Percentiles rank a stretch among this genome's conserved stretches.
Conservation (phyloP, 30 jellyfish, hydroid and myxozoan genomes). For the Chironex yamaguchii region DNA sequence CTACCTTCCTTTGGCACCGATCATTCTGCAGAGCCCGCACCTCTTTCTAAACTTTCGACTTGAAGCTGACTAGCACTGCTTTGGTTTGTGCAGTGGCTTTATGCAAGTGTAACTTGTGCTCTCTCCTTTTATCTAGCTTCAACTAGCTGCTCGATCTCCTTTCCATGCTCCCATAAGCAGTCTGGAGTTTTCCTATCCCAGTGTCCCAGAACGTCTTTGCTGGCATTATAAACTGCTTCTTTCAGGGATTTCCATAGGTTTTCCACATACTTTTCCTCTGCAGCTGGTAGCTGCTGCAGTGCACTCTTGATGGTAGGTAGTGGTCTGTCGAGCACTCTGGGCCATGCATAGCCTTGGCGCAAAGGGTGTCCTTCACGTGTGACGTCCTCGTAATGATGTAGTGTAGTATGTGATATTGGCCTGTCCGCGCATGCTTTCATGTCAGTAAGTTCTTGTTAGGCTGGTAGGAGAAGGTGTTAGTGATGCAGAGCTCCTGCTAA, state of each 20-base stretch:
- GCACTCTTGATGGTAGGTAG: neutral
- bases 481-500: neutral
- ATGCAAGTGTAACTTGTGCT: too few species aligned
- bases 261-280: neutral
- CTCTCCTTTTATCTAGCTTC: neutral
- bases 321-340: conserved; percentile 31
- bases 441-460: neutral
- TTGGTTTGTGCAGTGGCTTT: too few species aligned
- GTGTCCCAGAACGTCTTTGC: conserved; percentile 5
- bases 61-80: too few species aligned
- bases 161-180: neutral
- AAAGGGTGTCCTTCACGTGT: conserved; percentile 5
- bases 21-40: too few species aligned
- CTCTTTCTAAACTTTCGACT: too few species aligned
- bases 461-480: conserved; percentile 4
- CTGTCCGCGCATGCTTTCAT: conserved; percentile 8
- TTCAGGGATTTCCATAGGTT: neutral
- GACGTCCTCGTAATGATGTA: neutral
- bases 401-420: neutral
- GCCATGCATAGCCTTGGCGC: conserved; percentile 17
- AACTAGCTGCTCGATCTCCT: conserved; percentile 2
- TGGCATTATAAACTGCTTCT: neutral
- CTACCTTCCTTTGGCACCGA: too few species aligned
- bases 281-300: conserved; percentile 2
- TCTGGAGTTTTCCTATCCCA: conserved; percentile 2